Evolutionary conservation across 2,113 vertebrate species (phyloP).

Genomic region (Chauna torquata): DNA sequence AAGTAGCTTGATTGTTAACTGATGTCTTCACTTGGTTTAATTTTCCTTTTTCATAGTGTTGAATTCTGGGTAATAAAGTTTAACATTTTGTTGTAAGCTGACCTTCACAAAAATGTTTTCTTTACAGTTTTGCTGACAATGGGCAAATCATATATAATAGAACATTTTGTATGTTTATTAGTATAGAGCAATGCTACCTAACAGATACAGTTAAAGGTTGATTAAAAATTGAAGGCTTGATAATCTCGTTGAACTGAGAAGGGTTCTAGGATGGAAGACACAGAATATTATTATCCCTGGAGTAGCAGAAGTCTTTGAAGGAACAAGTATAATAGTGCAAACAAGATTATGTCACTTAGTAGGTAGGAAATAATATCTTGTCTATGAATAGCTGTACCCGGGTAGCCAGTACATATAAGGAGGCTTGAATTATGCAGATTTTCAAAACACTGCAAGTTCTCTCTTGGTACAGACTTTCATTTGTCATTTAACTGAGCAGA

Average conservation of each 20-base stretch:
- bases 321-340: not conserved
- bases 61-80: not conserved
- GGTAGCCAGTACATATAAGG: not conserved
- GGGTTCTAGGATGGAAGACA: not conserved
- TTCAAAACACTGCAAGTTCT: not conserved
- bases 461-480: not conserved
- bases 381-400: not conserved
- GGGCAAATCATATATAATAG: not conserved
- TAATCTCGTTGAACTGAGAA: not conserved
- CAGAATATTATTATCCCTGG: not conserved
- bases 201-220: not conserved
- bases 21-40: not conserved
- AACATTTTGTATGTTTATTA: not conserved
- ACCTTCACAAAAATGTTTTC: not conserved
- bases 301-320: not conserved
- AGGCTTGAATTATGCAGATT: not conserved
- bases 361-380: not conserved
- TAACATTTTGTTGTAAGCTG: not conserved
- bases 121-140: not conserved
- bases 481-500: not conserved
- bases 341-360: not conserved
- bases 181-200: not conserved
- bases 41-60: not conserved
- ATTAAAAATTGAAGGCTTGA: not conserved
- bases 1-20: not conserved